Conservation (phyloP, 2,113 vertebrate genomes). For the Podarcis cretensis region DNA sequence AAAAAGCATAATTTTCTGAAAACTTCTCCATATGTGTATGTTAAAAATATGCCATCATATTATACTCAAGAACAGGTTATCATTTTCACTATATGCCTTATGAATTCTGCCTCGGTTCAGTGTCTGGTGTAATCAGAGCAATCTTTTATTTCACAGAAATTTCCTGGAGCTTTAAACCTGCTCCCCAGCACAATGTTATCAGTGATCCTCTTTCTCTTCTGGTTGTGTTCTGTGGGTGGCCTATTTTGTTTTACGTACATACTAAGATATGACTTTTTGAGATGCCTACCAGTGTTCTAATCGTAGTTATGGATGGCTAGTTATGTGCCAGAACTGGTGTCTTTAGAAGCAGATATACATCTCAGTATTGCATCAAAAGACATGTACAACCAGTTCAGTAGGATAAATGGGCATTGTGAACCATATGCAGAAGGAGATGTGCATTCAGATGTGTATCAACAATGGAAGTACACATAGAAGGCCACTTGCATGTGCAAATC, state of each 20-base stretch:
- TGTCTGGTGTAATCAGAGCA: not conserved
- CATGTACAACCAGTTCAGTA: not conserved
- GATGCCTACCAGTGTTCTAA: not conserved
- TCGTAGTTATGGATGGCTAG: not conserved
- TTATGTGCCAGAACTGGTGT: not conserved
- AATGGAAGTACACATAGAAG: not conserved
- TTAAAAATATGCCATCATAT: conserved; percentile 8
- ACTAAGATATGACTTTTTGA: not conserved
- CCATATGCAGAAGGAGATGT: not conserved
- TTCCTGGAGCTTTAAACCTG: conserved; percentile 20
- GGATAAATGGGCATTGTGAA: not conserved
- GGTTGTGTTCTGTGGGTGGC: not conserved
- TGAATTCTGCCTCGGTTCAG: not conserved
- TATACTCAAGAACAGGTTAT: not conserved
- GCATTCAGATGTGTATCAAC: not conserved
- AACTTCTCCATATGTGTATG: not conserved
- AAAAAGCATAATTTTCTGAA: not conserved
- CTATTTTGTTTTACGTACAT: not conserved
- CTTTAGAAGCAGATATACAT: not conserved
- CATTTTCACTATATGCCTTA: not conserved
- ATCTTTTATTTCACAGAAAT: not conserved
- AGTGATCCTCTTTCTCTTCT: conserved; percentile 14
- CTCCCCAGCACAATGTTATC: not conserved
- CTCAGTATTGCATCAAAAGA: not conserved
- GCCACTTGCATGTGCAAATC: not conserved